A percentile compares a stretch with the other conserved stretches of the same genome.
phyloP scores from a whole-genome alignment of 2,888 invertebrate species.

The Drosophila leonis region DNA sequence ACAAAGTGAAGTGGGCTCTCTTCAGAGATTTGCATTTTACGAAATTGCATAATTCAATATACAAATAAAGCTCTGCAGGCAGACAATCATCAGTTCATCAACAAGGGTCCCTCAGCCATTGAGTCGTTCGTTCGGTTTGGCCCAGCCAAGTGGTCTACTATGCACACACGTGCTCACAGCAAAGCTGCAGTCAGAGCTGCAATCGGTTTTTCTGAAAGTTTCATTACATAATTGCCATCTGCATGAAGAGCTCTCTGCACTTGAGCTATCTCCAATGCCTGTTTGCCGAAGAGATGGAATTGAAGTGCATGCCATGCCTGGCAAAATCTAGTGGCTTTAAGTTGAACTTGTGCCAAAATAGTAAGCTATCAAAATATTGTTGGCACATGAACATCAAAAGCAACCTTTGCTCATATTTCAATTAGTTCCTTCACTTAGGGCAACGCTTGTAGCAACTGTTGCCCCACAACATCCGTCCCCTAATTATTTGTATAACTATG shows the following conservation, averaged over 20 bases:
- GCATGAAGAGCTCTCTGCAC: constrained; percentile 23
- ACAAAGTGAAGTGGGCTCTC: background rate
- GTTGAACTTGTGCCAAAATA: background rate
- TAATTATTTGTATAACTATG: constrained; percentile 3
- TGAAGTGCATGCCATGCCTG: background rate
- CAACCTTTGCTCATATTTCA: constrained; percentile 23
- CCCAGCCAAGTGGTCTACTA: constrained; percentile 16
- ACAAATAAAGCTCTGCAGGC: constrained; percentile 22
- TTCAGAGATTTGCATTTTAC: constrained; percentile 1
- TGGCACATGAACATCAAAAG: background rate
- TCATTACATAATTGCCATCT: constrained; percentile 53
- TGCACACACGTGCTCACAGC: constrained; percentile 4
- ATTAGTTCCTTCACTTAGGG: constrained; percentile 21
- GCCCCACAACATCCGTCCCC: background rate
- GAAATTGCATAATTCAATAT: constrained; percentile 45
- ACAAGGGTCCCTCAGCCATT: constrained; percentile 11
- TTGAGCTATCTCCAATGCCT: background rate
- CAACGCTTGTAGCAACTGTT: background rate
- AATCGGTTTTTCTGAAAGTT: constrained; percentile 37
- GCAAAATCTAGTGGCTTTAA: constrained; percentile 3
- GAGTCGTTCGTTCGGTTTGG: constrained; percentile 4
- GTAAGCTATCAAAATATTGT: constrained; percentile 7
- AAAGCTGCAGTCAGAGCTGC: background rate
- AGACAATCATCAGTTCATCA: constrained; percentile 38
- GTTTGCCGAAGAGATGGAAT: background rate